phyloP scores from a whole-genome alignment of 2,888 invertebrate species.

The Drosophila tripunctata region DNA sequence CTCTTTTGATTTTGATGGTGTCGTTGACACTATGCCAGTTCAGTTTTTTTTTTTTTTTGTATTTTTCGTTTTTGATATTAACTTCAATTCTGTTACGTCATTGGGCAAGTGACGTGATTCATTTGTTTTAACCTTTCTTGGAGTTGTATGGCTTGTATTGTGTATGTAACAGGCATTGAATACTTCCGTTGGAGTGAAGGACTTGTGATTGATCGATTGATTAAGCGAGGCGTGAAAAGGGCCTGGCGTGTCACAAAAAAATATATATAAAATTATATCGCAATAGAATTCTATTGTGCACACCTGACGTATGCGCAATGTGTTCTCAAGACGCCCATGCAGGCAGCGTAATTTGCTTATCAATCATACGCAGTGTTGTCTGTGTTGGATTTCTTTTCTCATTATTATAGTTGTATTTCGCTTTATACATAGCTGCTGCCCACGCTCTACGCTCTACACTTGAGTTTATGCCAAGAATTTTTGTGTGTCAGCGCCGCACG shows the following conservation, averaged over 20 bases:
- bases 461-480: conserved; percentile 42
- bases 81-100: conserved; percentile 62
- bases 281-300: conserved; percentile 22
- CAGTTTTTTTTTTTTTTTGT: background rate
- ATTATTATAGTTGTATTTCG: background rate
- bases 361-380: conserved; percentile 73
- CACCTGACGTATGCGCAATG: conserved; percentile 54
- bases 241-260: conserved; percentile 36
- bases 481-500: conserved; percentile 68
- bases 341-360: conserved; percentile 60
- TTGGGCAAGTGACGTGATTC: conserved; percentile 57
- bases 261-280: background rate
- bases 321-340: conserved; percentile 36
- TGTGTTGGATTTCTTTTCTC: conserved; percentile 9
- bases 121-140: conserved; percentile 36
- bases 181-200: conserved; percentile 66
- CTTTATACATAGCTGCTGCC: conserved; percentile 15
- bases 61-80: conserved; percentile 24
- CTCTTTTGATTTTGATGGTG: conserved; percentile 46
- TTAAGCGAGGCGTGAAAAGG: conserved; percentile 48
- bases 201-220: conserved; percentile 50
- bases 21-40: conserved; percentile 63
- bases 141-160: background rate
- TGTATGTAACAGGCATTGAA: conserved; percentile 22
- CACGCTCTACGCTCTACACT: conserved; percentile 48